Evolutionary conservation across 2,797 vertebrate genomes (phyloP).

Genomic region (Betta splendens): DNA sequence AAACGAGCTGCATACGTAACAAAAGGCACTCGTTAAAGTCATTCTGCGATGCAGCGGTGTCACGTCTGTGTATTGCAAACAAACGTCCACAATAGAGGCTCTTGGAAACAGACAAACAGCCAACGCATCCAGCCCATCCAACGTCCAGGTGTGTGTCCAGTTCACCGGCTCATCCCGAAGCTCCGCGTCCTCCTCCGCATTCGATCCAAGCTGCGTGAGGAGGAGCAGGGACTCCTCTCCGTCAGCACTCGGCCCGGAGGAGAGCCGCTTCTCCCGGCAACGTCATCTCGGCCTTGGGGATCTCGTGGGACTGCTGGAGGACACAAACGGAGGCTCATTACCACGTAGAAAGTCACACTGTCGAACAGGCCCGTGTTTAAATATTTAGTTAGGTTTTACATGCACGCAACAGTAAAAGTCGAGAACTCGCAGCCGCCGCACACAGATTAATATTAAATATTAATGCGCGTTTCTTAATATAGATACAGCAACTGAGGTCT

Average conservation of each 20-base stretch:
- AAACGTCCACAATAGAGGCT: slow-evolving; percentile 11
- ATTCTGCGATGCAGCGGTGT: slow-evolving; percentile 59
- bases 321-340: slow-evolving; percentile 2
- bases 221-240: slow-evolving; percentile 73
- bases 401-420: too few species aligned
- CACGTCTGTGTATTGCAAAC: slow-evolving; percentile 20
- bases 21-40: slow-evolving; percentile 79
- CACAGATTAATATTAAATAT: slow-evolving; percentile 56
- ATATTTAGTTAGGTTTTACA: neutral
- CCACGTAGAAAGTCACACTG: neutral
- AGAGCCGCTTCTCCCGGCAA: slow-evolving; percentile 68
- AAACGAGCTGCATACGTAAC: slow-evolving; percentile 51
- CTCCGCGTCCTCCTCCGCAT: slow-evolving; percentile 53
- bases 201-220: slow-evolving; percentile 45
- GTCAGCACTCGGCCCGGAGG: slow-evolving; percentile 76
- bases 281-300: slow-evolving; percentile 76
- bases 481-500: slow-evolving; percentile 14
- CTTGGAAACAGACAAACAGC: slow-evolving; percentile 37
- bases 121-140: slow-evolving; percentile 19
- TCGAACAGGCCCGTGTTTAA: neutral
- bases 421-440: slow-evolving; percentile 36
- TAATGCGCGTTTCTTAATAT: slow-evolving; percentile 49
- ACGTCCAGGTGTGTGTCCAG: slow-evolving; percentile 35
- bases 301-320: slow-evolving; percentile 69
- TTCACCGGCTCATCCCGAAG: slow-evolving; percentile 51